phyloP scores from a whole-genome alignment of 2,113 vertebrate genomes.

The Halcyon malimbica region DNA sequence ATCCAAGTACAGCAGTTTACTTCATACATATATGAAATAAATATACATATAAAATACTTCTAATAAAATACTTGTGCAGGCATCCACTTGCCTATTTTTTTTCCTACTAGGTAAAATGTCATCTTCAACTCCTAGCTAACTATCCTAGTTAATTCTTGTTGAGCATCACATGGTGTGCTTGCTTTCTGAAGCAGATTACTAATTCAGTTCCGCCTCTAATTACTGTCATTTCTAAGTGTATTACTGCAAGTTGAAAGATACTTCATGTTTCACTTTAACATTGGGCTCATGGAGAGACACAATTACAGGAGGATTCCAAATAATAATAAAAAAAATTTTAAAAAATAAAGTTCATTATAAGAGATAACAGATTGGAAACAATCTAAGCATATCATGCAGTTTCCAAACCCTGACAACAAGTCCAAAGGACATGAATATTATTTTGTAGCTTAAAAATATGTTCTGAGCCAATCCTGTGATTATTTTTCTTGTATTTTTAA shows the following conservation, averaged over 20 bases:
- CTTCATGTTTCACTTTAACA: not conserved
- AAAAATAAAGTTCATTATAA: not conserved
- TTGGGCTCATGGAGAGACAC: not conserved
- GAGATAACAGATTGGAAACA: not conserved
- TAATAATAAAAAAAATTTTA: not conserved
- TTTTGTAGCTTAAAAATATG: not conserved
- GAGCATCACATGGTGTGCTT: not conserved
- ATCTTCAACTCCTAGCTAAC: not conserved
- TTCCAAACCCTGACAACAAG: not conserved
- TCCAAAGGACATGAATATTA: not conserved
- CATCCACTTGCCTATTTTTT: not conserved
- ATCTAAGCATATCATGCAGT: not conserved
- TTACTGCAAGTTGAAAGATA: not conserved
- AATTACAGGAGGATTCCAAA: not conserved
- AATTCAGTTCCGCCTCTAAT: not conserved
- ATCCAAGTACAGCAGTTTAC: not conserved
- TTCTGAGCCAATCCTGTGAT: not conserved
- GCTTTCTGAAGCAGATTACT: not conserved
- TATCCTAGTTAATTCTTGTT: not conserved
- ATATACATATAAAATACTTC: not conserved
- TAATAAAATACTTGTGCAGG: not conserved
- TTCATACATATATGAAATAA: not conserved
- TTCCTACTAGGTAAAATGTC: not conserved
- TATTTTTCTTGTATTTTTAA: not conserved
- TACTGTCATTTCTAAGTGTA: not conserved